phyloP scores from a whole-genome alignment of 2,888 invertebrate genomes.

The Rhyacophila evoluta region DNA sequence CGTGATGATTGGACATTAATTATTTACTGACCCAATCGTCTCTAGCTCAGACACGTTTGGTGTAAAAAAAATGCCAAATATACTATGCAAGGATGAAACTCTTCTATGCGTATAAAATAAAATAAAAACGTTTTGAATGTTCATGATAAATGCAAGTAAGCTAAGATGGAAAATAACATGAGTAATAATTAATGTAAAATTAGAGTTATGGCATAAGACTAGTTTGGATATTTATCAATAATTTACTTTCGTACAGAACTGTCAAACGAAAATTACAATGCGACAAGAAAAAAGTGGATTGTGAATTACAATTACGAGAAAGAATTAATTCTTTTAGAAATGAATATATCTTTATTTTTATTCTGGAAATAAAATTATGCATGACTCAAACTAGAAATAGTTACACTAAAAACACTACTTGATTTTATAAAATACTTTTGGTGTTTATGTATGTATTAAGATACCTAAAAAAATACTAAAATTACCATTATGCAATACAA shows the following conservation, averaged over 20 bases:
- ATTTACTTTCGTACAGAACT: background rate
- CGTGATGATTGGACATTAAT: slow-evolving; percentile 25
- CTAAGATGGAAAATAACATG: background rate
- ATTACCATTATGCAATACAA: slow-evolving; percentile 10
- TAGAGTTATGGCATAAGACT: slow-evolving; percentile 5
- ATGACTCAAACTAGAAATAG: background rate
- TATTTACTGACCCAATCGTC: background rate
- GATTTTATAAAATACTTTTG: slow-evolving; percentile 27
- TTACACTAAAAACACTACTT: slow-evolving; percentile 6
- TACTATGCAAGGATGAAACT: background rate
- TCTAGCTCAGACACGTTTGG: background rate
- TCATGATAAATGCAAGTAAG: slow-evolving; percentile 12
- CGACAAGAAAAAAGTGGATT: background rate
- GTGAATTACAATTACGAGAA: background rate
- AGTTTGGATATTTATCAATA: background rate
- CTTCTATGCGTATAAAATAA: slow-evolving; percentile 12
- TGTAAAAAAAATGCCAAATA: background rate
- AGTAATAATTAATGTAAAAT: background rate
- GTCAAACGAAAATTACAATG: background rate
- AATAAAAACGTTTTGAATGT: background rate
- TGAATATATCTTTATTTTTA: background rate
- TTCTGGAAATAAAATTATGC: background rate
- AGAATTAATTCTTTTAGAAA: background rate
- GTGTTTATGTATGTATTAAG: slow-evolving; percentile 10
- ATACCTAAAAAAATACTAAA: slow-evolving; percentile 21